Evolutionary conservation across 92 coral and sea anemone genomes (phyloP).

Genomic region (Montipora capitata): DNA sequence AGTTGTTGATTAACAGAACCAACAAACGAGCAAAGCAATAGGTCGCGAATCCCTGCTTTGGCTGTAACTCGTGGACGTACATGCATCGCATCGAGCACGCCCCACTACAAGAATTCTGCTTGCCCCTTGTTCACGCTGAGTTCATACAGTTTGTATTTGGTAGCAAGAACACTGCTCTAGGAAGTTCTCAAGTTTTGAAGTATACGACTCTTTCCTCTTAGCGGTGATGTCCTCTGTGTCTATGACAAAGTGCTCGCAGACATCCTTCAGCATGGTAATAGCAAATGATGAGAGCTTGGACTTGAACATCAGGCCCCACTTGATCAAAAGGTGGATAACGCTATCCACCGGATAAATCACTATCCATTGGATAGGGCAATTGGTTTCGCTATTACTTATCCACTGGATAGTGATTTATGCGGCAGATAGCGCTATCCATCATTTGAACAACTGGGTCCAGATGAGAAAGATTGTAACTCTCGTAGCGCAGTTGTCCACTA

Average conservation of each 20-base stretch:
- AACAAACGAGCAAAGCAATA: constrained; percentile 26
- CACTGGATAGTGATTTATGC: too few relatives aligned
- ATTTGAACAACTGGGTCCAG: too few relatives aligned
- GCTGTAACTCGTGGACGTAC: constrained; percentile 6
- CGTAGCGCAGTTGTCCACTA: constrained; percentile 48
- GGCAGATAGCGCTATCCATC: too few relatives aligned
- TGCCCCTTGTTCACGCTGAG: constrained; percentile 29
- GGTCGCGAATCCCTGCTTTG: constrained; percentile 30
- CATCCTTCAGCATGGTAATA: constrained; percentile 69
- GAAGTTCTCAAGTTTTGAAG: constrained; percentile 48
- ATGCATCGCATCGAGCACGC: constrained; percentile 38
- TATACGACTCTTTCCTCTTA: constrained; percentile 57
- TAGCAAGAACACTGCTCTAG: constrained; percentile 50
- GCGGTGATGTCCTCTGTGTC: constrained; percentile 51
- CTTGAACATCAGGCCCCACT: constrained; percentile 15
- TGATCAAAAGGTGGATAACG: too few relatives aligned
- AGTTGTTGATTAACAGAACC: constrained; percentile 9
- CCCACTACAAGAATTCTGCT: constrained; percentile 23
- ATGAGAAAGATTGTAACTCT: constrained; percentile 60
- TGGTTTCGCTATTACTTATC: too few relatives aligned
- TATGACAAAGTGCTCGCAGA: constrained; percentile 71
- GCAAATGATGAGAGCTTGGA: constrained; percentile 75
- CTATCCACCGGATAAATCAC: too few relatives aligned
- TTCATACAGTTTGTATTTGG: constrained; percentile 41
- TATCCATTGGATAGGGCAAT: too few relatives aligned